These are phyloP conservation scores for Synergus laeviventris DNA, from an alignment of 2,888 invertebrate species.

Conservation along the genomic window DNA sequence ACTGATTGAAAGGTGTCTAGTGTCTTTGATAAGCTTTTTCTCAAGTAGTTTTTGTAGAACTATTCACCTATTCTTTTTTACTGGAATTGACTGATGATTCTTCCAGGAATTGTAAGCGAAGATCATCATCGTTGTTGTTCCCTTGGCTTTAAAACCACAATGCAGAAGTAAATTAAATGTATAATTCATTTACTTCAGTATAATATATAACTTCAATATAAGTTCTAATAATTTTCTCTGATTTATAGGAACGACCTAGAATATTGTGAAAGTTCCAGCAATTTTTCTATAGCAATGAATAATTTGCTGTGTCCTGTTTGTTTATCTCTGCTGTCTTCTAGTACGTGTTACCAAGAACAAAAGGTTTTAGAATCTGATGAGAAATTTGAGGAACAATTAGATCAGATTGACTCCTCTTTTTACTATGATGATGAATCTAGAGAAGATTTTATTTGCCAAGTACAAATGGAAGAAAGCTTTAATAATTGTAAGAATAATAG, in stretches of 20 bases:
- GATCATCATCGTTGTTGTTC: not conserved
- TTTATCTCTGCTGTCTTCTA: not conserved
- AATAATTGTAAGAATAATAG: not conserved
- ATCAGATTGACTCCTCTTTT: not conserved
- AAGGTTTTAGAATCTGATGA: not conserved
- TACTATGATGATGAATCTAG: too few relatives aligned
- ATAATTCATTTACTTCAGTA: not conserved
- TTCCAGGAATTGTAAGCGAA: not conserved
- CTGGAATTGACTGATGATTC: not conserved
- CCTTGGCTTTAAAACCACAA: not conserved
- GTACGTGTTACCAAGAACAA: not conserved
- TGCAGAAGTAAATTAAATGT: not conserved
- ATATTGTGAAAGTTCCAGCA: not conserved
- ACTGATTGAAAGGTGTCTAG: not conserved
- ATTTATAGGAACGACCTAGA: not conserved
- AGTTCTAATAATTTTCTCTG: not conserved
- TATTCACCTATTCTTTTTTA: not conserved
- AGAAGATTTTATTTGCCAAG: not conserved
- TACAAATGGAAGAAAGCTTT: not conserved
- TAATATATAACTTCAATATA: not conserved
- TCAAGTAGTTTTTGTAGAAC: not conserved
- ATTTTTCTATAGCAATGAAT: not conserved
- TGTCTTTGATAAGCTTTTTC: not conserved
- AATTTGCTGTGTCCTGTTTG: constrained; percentile 18
- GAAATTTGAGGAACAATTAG: not conserved